A percentile compares a stretch with the other conserved stretches of the same genome.
Evolutionary conservation across 2,888 invertebrate species (phyloP).

Genomic region (Pterostichus niger): DNA sequence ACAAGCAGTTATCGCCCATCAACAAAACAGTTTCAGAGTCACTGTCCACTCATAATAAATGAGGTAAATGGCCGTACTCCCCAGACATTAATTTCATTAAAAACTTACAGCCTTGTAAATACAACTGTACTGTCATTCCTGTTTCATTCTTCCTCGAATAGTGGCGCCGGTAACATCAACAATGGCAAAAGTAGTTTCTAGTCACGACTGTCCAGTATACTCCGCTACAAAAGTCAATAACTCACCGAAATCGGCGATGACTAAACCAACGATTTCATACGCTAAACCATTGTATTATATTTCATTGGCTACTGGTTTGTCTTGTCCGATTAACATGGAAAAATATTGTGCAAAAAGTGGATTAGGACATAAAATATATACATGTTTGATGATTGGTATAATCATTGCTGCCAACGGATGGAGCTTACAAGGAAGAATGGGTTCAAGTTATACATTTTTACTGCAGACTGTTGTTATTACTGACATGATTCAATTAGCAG

Average conservation of each 20-base stretch:
- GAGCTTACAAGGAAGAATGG: conserved; percentile 13
- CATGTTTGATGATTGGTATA: conserved; percentile 10
- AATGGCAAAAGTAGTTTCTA: conserved; percentile 49
- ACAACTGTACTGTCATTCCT: not conserved
- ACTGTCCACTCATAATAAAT: conserved; percentile 48
- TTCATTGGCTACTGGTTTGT: conserved; percentile 46
- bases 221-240: conserved; percentile 31
- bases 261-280: conserved; percentile 50
- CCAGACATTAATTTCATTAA: conserved; percentile 64
- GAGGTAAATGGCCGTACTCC: conserved; percentile 46
- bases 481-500: conserved; percentile 42
- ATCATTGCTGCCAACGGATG: not conserved
- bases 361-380: conserved; percentile 36
- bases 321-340: conserved; percentile 63
- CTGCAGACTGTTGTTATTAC: conserved; percentile 59
- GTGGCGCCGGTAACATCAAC: conserved; percentile 19
- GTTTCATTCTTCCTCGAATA: conserved; percentile 22
- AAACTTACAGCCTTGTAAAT: not conserved
- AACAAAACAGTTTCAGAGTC: conserved; percentile 2
- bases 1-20: not conserved
- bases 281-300: conserved; percentile 60
- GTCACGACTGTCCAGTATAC: not conserved
- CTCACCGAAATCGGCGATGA: not conserved
- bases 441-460: conserved; percentile 16
- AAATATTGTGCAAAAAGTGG: conserved; percentile 52